Conservation (phyloP, 2,113 vertebrate species). For the Oreochromis aureus region DNA sequence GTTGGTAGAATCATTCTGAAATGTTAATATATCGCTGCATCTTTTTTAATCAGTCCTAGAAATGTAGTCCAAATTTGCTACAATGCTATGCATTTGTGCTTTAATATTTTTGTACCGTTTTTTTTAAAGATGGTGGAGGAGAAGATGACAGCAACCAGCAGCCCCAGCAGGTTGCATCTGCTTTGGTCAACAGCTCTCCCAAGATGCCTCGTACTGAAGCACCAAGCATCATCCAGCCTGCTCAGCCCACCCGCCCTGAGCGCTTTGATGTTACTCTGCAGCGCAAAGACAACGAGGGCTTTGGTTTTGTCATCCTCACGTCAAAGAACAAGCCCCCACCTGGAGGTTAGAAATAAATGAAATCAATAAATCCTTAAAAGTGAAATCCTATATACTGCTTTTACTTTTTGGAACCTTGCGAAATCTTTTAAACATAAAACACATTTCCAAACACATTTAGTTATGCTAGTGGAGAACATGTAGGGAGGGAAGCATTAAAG, state of each 20-base stretch:
- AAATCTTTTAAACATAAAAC: not conserved
- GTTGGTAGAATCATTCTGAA: not conserved
- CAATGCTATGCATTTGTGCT: not conserved
- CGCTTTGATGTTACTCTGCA: conserved; percentile 87
- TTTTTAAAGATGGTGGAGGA: conserved; percentile 34
- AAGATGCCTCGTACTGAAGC: conserved; percentile 58
- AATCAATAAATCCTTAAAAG: not conserved
- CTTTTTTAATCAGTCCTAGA: not conserved
- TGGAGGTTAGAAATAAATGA: conserved; percentile 76
- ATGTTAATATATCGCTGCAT: not conserved
- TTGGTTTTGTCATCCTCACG: conserved; percentile 96
- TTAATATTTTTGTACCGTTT: not conserved
- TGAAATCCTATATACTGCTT: rapidly evolving
- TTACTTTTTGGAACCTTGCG: rapidly evolving
- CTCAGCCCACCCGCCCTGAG: conserved; percentile 54
- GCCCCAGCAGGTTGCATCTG: conserved; percentile 23
- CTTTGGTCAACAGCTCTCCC: conserved; percentile 76
- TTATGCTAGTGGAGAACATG: not conserved
- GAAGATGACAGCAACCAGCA: conserved; percentile 47
- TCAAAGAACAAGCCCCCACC: conserved; percentile 95
- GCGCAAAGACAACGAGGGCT: conserved; percentile 90
- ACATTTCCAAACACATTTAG: not conserved
- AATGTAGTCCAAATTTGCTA: not conserved
- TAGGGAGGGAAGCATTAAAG: rapidly evolving
- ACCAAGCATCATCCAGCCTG: conserved; percentile 11